Evolutionary conservation across 2,888 invertebrate genomes (phyloP), one percentile per base, ranked within the genome.

Genomic region (Lithophane leautieri): DNA sequence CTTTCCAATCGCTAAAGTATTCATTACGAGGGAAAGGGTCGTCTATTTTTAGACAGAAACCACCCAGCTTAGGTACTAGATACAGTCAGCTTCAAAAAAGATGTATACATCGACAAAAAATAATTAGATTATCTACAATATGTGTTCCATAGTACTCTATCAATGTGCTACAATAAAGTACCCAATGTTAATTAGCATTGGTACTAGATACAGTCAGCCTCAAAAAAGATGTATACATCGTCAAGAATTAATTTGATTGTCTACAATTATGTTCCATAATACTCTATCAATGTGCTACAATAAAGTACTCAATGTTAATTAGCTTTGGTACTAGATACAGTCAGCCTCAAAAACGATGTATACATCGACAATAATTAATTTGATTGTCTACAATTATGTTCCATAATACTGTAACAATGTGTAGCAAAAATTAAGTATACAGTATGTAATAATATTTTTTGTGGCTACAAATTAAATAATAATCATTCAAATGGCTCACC

Each of bases 1-100:
- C 44, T 73, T 56, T 44, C 54, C 84, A 61, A 83, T 66, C 65
- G 60, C 50, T 81, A 69, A 83, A 81, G 56, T 84, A 79, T 80
- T 84, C 66, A 84, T 73, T 68, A 70, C 40, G 12, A 62, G 52
- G 65, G 69, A 54, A 42, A 70, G 81, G 84, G 81, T 62, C 34
- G 72, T 14, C 60, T 81, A 81, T 79, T 81, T 81, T 71, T 66
- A 84, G 84, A 54, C 16, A 2, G 40, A 47, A 83, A 68, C 50
- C n/a, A 66, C 42, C 40, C 1, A 34, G 52, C 16, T 34, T 19
- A 4, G 11, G 9, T 52, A 28, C 58, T 34, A 58, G 28, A 34
- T 58, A 58, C 58, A 58, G 58, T 58, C 28, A 19, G 28, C 28
- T 0, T 4, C 1, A 34, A 58, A 58, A 28, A 58, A 34, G 4